Base-by-base conservation (phyloP, 2,113 vertebrate genomes). In the Scolopax mira region DNA sequence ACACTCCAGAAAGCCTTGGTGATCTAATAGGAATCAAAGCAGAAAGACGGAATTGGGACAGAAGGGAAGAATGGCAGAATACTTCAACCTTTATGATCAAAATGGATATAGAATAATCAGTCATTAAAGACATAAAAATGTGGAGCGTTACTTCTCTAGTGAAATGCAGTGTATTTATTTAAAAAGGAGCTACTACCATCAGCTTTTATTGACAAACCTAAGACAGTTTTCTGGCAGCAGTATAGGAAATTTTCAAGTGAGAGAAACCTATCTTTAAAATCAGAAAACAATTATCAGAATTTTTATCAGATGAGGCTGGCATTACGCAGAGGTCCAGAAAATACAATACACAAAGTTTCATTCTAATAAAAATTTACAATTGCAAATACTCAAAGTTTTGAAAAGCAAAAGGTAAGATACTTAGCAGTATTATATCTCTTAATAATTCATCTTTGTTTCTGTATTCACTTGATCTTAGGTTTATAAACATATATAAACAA, bases 91-190 rank as follows among this genome's bases (percentile, higher is more conserved):
- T 69, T 69, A 25, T 44, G 21, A 49, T 79, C 5, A 61, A 70
- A 87, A 51, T 57, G 33, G 66, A 66, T 94, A 83, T 87, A 91
- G 89, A 86, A 79, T 96, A 95, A 95, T 88, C 85, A 85, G 67
- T 93, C 62, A 86, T 93, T 62, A 80, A 84, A 95, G 69, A 65
- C 86, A 94, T n/a, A 85, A 82, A 90, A 88, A 82, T 79, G 52
- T 74, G 35, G 37, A 83, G 54, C 39, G 78, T 90, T 39, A 18
- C 81, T 93, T 94, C 39, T 61, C 19, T 28, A 33, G 33, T 42
- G 71, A 79, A 79, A 74, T 48, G 10, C 7, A 18, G 25, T 41
- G 2, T n/a, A 46, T 66, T 46, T 89, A 57, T 57, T 74, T 17
- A 46, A 89, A 70, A 30, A 44, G 6, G 30, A 79, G 7, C 21